A percentile compares a stretch with the other conserved stretches of the same genome.
Evolutionary conservation across 2,888 invertebrate genomes (phyloP).

Genomic region (Dioctria rufipes): DNA sequence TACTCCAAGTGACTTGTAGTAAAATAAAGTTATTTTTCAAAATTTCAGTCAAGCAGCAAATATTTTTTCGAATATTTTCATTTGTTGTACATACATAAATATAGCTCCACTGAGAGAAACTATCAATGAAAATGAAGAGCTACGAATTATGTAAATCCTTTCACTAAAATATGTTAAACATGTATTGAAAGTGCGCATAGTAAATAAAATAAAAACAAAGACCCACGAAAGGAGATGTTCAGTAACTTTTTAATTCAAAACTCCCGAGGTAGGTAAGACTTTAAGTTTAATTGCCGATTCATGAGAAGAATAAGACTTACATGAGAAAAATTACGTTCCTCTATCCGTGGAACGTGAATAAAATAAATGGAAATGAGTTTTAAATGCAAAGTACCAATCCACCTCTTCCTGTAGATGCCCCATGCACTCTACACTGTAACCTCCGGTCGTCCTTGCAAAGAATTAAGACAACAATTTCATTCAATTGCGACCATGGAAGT

Average conservation of each 20-base stretch:
- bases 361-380: slow-evolving; percentile 38
- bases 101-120: no score
- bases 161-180: no score
- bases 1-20: no score
- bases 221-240: no score
- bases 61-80: no score
- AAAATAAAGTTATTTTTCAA: no score
- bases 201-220: no score
- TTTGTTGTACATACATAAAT: no score
- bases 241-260: slow-evolving; percentile 14
- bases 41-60: no score
- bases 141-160: no score
- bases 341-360: not conserved
- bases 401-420: not conserved
- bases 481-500: slow-evolving; percentile 47
- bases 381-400: slow-evolving; percentile 26
- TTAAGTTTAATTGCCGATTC: slow-evolving; percentile 22
- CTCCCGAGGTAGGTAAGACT: not conserved
- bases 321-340: not conserved
- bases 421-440: not conserved
- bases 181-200: no score
- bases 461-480: slow-evolving; percentile 38
- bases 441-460: not conserved
- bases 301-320: slow-evolving; percentile 18
- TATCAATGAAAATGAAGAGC: no score